These are phyloP conservation scores for Drosophila pandora DNA, from an alignment of 1,140 invertebrate genomes.

Conservation along the genomic window DNA sequence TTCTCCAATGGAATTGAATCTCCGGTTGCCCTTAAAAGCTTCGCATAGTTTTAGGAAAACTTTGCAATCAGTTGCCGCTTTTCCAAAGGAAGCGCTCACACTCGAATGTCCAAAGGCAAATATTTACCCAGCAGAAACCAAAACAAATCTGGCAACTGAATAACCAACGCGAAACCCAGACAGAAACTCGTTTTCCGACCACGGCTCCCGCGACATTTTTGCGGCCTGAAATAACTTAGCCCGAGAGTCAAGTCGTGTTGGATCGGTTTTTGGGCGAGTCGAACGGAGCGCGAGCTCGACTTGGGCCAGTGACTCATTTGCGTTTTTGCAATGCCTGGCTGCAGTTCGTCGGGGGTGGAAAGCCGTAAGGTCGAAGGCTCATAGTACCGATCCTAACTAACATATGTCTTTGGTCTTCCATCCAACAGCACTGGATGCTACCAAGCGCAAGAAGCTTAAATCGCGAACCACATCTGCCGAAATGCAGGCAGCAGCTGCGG, in stretches of 20 bases:
- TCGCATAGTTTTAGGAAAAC: slow-evolving; percentile 21
- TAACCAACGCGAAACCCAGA: slow-evolving; percentile 5
- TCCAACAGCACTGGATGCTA: slow-evolving; percentile 48
- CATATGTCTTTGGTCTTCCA: neutral
- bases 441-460: slow-evolving; percentile 78
- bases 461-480: slow-evolving; percentile 52
- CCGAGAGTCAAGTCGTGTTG: slow-evolving; percentile 1
- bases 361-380: neutral
- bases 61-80: slow-evolving; percentile 44
- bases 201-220: slow-evolving; percentile 60
- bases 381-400: neutral
- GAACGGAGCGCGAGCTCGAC: neutral
- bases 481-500: slow-evolving; percentile 2
- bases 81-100: slow-evolving; percentile 20
- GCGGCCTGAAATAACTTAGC: slow-evolving; percentile 58
- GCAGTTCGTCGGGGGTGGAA: slow-evolving; percentile 24
- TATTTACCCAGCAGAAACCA: slow-evolving; percentile 56
- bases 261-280: neutral
- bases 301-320: slow-evolving; percentile 61
- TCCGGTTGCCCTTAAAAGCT: slow-evolving; percentile 8
- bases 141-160: slow-evolving; percentile 30
- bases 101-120: slow-evolving; percentile 56
- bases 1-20: no score
- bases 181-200: slow-evolving; percentile 64
- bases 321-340: slow-evolving; percentile 54